Evolutionary conservation across 1,140 invertebrate genomes (phyloP).

Genomic region (Micrasema minimum): DNA sequence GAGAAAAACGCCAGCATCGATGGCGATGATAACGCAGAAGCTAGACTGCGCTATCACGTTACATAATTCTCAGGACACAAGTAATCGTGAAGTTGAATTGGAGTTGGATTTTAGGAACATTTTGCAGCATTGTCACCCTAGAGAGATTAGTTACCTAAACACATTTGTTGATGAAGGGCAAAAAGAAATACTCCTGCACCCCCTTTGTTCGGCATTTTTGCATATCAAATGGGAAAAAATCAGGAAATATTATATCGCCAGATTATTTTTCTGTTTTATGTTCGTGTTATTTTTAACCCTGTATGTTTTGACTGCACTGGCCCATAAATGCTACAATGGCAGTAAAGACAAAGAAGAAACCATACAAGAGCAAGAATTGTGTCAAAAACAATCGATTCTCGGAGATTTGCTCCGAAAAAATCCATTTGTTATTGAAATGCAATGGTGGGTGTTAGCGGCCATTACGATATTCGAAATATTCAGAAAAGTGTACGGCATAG

Average conservation of each 20-base stretch:
- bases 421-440: conserved; percentile 78
- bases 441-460: conserved; percentile 80
- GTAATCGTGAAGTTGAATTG: conserved; percentile 82
- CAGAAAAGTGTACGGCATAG: conserved; percentile 80
- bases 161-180: conserved; percentile 86
- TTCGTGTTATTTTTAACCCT: conserved; percentile 82
- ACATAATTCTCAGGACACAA: conserved; percentile 79
- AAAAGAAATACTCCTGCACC: conserved; percentile 84
- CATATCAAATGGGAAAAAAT: conserved; percentile 91
- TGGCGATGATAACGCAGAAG: conserved; percentile 80
- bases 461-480: conserved; percentile 81
- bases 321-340: conserved; percentile 82
- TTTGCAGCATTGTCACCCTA: conserved; percentile 79
- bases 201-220: conserved; percentile 83
- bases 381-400: conserved; percentile 78
- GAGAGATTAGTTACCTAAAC: conserved; percentile 83
- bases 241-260: conserved; percentile 84
- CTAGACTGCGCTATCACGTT: conserved; percentile 81
- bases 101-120: conserved; percentile 83
- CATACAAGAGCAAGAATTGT: conserved; percentile 75
- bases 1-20: conserved; percentile 82
- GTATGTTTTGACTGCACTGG: conserved; percentile 80
- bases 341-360: conserved; percentile 76
- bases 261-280: conserved; percentile 81
- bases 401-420: conserved; percentile 77